Conservation (phyloP, 1,140 invertebrate species). For the Armadillidium nasatum region DNA sequence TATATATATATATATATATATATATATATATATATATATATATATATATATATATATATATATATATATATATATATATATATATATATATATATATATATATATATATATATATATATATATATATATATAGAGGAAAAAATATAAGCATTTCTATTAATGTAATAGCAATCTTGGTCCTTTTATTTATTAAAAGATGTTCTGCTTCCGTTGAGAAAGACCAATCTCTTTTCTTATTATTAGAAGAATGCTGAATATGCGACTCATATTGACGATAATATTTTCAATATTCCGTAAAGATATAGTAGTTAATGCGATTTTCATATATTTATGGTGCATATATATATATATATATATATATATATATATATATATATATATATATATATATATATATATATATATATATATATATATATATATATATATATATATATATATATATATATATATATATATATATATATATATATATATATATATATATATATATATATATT, state of each 20-base stretch:
- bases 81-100: no score
- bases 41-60: no score
- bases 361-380: slow-evolving; percentile 10
- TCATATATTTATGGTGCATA: not conserved
- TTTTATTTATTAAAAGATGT: no score
- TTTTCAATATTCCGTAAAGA: not conserved
- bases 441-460: slow-evolving; percentile 13
- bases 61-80: no score
- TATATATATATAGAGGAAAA: no score
- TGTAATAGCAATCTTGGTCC: no score
- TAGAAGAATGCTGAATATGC: not conserved
- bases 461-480: not conserved
- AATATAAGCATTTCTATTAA: no score
- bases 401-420: not conserved
- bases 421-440: not conserved
- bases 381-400: not conserved
- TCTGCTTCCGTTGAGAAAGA: no score
- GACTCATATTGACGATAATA: not conserved
- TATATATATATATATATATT: not conserved
- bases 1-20: no score
- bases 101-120: no score
- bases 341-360: slow-evolving; percentile 4
- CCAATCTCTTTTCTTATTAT: not conserved
- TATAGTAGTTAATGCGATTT: not conserved
- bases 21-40: no score